phyloP scores from a whole-genome alignment of 2,888 invertebrate species.

The Cheilosia pagana region DNA sequence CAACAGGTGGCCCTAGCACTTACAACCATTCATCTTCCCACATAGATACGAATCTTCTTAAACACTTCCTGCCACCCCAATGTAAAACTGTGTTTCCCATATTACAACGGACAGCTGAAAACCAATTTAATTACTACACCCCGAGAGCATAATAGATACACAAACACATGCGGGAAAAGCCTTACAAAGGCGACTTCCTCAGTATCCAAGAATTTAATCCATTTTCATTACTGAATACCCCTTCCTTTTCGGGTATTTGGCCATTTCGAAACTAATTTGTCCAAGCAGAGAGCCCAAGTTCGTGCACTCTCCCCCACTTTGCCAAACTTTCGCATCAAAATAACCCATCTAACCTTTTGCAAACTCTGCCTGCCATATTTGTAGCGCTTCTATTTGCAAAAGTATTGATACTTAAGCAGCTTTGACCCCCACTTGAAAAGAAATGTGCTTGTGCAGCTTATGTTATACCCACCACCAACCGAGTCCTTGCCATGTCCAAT shows the following conservation, averaged over 20 bases:
- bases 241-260: constrained; percentile 63
- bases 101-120: background rate
- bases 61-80: background rate
- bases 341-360: constrained; percentile 35
- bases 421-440: constrained; percentile 21
- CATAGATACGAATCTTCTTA: background rate
- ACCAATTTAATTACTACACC: constrained; percentile 60
- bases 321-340: constrained; percentile 7
- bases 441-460: constrained; percentile 33
- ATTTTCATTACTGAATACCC: constrained; percentile 69
- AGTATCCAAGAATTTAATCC: constrained; percentile 48
- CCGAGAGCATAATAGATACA: constrained; percentile 1
- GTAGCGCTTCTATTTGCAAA: constrained; percentile 14
- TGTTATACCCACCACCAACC: constrained; percentile 33
- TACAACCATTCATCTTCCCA: background rate
- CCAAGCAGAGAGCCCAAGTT: constrained; percentile 46
- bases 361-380: background rate
- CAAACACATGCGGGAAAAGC: background rate
- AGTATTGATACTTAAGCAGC: constrained; percentile 48
- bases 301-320: constrained; percentile 12
- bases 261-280: constrained; percentile 66
- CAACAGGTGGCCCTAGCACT: no score
- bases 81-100: background rate
- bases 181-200: constrained; percentile 28
- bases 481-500: background rate